Evolutionary conservation across 1,140 invertebrate genomes (phyloP), one percentile per base, ranked within the genome.

Genomic region (Daktulosphaira vitifoliae): DNA sequence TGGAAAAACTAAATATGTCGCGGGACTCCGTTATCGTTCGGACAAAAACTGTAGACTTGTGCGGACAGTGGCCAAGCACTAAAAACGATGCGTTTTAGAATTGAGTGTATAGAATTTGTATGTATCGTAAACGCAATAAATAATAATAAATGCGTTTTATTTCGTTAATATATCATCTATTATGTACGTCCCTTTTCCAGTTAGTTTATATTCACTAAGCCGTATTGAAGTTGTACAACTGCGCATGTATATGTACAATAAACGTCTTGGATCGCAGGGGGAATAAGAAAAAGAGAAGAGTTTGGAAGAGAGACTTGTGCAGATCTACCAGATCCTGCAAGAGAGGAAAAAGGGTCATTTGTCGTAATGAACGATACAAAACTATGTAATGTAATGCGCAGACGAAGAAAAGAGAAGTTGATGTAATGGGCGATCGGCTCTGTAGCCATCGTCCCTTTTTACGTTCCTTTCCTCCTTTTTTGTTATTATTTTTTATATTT

Each of bases 341-440:
- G 29, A 11, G 1, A 13, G 37, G 13, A 7, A 48, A 46, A 29
- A 59, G 23, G 39, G 54, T 59, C 37, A 46, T 59, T 59, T 59
- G 54, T 44, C 39, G 39, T 59, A 59, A 59, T 59, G 54, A 59
- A 59, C 54, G 56, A 22, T 25, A 62, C 42, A 29, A 62, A 62
- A 48, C 44, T 48, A 62, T 48, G 29, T 48, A 20, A 44, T 25
- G 16, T 48, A 33, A 33, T 33, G 42, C 11, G 22, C 11, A 33
- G 23, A 59, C 39, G 39, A 48, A 44, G 39, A 44, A 56, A 25
- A 26, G 37, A 44, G 22, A 46, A 62, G 56, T 62, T 48, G 56
- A 62, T 16, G 56, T 62, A 62, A 62, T 62, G 56, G 56, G 56
- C 56, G 46, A 62, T 62, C 56, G 39, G 56, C 25, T 62, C 29